These are phyloP conservation scores for Hyppa rectilinea DNA, from an alignment of 2,888 invertebrate genomes.

Conservation along the genomic window DNA sequence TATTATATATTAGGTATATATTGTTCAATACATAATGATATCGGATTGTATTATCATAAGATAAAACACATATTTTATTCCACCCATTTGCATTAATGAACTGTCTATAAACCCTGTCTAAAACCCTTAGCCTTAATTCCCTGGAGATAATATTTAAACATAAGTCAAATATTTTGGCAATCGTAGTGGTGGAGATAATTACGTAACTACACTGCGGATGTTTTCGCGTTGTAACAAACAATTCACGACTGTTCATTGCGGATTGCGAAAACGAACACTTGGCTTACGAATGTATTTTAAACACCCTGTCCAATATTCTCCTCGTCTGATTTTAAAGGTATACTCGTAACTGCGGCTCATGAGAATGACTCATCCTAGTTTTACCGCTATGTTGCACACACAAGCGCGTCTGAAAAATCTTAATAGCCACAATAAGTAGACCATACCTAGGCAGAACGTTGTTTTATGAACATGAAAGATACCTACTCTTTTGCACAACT, in stretches of 20 bases:
- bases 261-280: constrained; percentile 12
- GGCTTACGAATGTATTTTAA: no score
- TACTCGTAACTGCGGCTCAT: no score
- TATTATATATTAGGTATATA: no score
- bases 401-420: no score
- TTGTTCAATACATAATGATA: neutral
- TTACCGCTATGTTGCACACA: no score
- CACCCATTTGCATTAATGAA: neutral
- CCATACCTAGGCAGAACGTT: no score
- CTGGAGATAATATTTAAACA: neutral
- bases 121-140: neutral
- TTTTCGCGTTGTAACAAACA: constrained; percentile 25
- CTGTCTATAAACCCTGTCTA: neutral
- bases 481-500: no score
- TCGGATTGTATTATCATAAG: neutral
- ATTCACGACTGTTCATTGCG: neutral
- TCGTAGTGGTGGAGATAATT: constrained; percentile 25
- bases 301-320: neutral
- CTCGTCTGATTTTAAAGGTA: neutral
- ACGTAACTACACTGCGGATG: constrained; percentile 53
- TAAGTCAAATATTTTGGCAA: constrained; percentile 27
- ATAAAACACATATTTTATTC: neutral
- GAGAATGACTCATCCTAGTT: no score
- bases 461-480: no score
- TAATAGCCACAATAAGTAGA: no score